Evolutionary conservation across 2,797 vertebrate genomes (phyloP), one percentile per base, ranked within the genome.

Genomic region (Falco concolor): DNA sequence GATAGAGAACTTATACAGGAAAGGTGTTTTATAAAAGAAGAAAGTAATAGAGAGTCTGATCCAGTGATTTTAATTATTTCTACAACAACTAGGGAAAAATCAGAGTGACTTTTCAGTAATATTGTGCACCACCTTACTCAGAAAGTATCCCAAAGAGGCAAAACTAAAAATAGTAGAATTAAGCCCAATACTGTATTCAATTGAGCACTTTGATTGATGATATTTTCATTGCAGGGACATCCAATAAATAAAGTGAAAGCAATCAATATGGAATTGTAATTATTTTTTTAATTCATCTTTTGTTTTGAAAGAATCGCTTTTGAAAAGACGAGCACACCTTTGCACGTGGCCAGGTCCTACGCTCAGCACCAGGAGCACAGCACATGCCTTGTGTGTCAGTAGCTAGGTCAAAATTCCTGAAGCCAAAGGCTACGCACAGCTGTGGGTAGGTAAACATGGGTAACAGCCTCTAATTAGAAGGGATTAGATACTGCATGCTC

Each of bases 381-480:
- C 20, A 13, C 7, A 2, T 10, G 1, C 2, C 27, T 13, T 12
- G 10, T 13, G 22, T 34, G 25, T 12, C 57, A 30, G 13, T 4
- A 21, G 5, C 19, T 12, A 22, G 13, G 42, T n/a, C 60, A 15
- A 13, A 19, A 18, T 11, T 70, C 38, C 85, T 6, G 3, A 36
- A 15, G 23, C 9, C 54, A 79, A 82, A 69, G 49, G 75, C 74
- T 86, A 40, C 11, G 30, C 30, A 30, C 63, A 89, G 47, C 80
- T n/a, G 21, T 24, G 45, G 94, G 95, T 70, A 85, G 60, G 72
- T 70, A 32, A 52, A 84, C 70, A 40, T 24, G 7, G 52, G 9
- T 59, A 93, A 84, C 84, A 52, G 70, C 75, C 75, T 87, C 50
- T 91, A 75, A 85, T 86, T 53, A 79, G 78, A 87, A 89, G 65